Percentiles rank a stretch among this genome's conserved stretches.
phyloP scores from a whole-genome alignment of 1,140 invertebrate genomes.

The Radopholus similis region DNA sequence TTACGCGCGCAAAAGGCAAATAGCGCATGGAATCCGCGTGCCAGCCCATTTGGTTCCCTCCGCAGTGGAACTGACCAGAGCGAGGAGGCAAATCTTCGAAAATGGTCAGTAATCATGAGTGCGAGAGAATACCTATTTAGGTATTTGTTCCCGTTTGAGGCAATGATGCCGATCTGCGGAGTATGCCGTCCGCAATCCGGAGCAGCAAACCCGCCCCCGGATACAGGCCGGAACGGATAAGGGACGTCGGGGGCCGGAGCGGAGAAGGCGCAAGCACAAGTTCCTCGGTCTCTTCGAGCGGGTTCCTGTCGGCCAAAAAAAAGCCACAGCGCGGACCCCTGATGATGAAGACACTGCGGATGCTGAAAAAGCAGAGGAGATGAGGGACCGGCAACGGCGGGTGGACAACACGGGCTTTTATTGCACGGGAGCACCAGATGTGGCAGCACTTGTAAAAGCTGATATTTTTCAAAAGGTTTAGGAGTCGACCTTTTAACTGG shows the following conservation, averaged over 20 bases:
- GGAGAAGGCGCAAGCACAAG: no score
- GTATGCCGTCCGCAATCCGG: constrained; percentile 16
- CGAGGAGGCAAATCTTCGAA: constrained; percentile 14
- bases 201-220: neutral
- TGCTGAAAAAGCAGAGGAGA: constrained; percentile 15
- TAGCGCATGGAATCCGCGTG: constrained; percentile 1
- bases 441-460: no score
- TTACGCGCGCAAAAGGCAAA: constrained; percentile 7
- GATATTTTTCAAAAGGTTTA: no score
- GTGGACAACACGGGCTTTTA: no score
- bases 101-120: neutral
- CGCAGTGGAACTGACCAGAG: constrained; percentile 12
- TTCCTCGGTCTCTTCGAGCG: no score
- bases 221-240: neutral
- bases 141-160: neutral
- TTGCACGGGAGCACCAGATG: no score
- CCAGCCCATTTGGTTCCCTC: constrained; percentile 6
- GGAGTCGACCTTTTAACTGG: no score
- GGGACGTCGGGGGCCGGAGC: no score
- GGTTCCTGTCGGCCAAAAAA: neutral
- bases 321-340: constrained; percentile 13
- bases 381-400: neutral
- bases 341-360: constrained; percentile 14
- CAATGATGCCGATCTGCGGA: constrained; percentile 10
- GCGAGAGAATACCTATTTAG: neutral